A percentile compares a stretch with the other conserved stretches of the same genome.
Evolutionary conservation across 2,888 invertebrate genomes (phyloP).

Genomic region (Cantharis lateralis): DNA sequence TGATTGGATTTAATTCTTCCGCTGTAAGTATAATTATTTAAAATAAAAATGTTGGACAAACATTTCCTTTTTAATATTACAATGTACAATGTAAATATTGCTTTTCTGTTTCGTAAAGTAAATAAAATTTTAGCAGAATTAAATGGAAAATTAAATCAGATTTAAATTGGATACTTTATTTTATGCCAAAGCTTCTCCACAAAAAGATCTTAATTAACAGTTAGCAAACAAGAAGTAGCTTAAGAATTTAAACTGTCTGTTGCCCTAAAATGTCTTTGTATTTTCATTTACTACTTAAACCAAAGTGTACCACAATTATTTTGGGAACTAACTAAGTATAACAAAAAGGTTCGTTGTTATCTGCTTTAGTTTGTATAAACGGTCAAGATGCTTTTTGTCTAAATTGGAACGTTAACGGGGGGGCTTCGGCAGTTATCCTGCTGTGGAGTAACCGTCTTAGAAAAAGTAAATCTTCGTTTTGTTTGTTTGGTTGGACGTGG

Average conservation of each 20-base stretch:
- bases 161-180: slow-evolving; percentile 17
- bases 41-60: not conserved
- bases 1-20: not conserved
- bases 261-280: slow-evolving; percentile 4
- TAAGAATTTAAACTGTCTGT: slow-evolving; percentile 7
- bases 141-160: slow-evolving; percentile 12
- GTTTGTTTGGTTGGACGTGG: slow-evolving; percentile 2
- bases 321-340: slow-evolving; percentile 14
- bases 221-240: slow-evolving; percentile 12
- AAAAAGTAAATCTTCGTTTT: not conserved
- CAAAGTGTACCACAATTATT: slow-evolving; percentile 17
- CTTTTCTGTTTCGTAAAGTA: not conserved
- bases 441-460: not conserved
- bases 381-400: slow-evolving; percentile 16
- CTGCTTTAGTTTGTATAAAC: slow-evolving; percentile 10
- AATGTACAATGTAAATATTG: not conserved
- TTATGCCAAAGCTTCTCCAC: slow-evolving; percentile 12
- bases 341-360: slow-evolving; percentile 16
- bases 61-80: not conserved
- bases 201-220: slow-evolving; percentile 16
- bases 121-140: not conserved
- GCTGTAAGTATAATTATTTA: not conserved
- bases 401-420: slow-evolving; percentile 15
- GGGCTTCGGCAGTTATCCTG: slow-evolving; percentile 3
- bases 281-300: slow-evolving; percentile 9